Base-by-base conservation (phyloP, 2,888 invertebrate species). In the Nomada flava region DNA sequence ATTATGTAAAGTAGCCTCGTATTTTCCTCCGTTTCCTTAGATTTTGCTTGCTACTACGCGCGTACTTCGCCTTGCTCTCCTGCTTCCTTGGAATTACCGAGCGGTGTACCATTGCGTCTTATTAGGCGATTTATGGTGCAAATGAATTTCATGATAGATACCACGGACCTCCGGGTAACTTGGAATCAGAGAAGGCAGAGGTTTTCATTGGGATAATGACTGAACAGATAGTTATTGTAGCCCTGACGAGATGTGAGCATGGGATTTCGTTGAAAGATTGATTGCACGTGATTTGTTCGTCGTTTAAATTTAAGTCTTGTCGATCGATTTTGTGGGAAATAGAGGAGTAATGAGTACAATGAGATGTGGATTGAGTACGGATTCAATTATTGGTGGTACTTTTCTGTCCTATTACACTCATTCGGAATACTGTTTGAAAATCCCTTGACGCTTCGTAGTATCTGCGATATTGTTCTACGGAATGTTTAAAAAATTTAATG, bases 1-100 rank as follows among this genome's bases (percentile, higher is more conserved):
- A 90, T 90, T 90, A 90, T 86, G 86, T 76, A 88, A 89, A 89
- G 68, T 75, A 76, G 73, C 67, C 62, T 50, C 50, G 83, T 68
- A 88, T 91, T 90, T 88, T 69, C 81, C 70, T 9, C 44, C 65
- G 70, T 82, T 71, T 82, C 52, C 73, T 52, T 47, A 36, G 63
- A 60, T 53, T 65, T 47, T 70, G 13, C 57, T n/a, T 47, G 29
- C 44, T 29, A 2, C 29, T 26, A 2, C 20, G 20, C 18, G 36
- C 11, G 20, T 42, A 47, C 26, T 50, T 68, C 57, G 29, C 29
- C n/a, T 26, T 4, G 53, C 70, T 78, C 29, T 71, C 64, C 7
- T 36, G 15, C 42, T 15, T 11, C 57, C 53, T 60, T 2, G 60
- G n/a, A 68, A 59, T 55, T 20, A 29, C 53, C 36, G 42, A 71